Conservation (phyloP, 2,888 invertebrate species). For the Acrobasis consociella region DNA sequence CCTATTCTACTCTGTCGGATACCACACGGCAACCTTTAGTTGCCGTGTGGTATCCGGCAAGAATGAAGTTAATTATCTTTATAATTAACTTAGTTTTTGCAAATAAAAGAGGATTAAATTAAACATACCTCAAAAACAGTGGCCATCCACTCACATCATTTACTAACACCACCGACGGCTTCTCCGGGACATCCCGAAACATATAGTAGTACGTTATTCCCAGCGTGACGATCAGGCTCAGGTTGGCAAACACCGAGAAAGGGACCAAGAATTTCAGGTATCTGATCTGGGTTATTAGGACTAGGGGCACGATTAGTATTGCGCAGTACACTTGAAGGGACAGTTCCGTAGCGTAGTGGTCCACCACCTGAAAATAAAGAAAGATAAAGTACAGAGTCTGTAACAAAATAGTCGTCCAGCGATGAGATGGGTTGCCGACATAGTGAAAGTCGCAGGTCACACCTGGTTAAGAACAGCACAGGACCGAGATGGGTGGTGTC, state of each 20-base stretch:
- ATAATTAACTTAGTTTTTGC: no score
- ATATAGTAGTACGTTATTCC: slow-evolving; percentile 92
- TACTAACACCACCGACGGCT: slow-evolving; percentile 54
- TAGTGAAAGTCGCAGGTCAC: no score
- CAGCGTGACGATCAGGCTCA: slow-evolving; percentile 88
- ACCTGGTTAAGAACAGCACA: no score
- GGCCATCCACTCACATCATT: slow-evolving; percentile 85
- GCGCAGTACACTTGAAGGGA: slow-evolving; percentile 85
- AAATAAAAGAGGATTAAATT: neutral
- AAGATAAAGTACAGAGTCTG: neutral
- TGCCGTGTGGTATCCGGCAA: no score
- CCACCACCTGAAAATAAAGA: slow-evolving; percentile 75
- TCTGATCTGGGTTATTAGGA: slow-evolving; percentile 86
- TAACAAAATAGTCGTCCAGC: no score
- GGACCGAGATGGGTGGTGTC: no score
- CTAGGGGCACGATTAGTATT: slow-evolving; percentile 85
- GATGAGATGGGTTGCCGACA: no score
- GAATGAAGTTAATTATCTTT: no score
- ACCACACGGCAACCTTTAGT: no score
- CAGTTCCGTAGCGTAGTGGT: slow-evolving; percentile 57
- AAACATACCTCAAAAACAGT: slow-evolving; percentile 87
- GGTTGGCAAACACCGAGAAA: slow-evolving; percentile 83
- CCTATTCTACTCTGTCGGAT: no score
- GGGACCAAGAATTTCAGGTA: slow-evolving; percentile 93
- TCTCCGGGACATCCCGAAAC: slow-evolving; percentile 76